These are phyloP conservation scores for Paragorgia papillata DNA, from an alignment of 92 coral and sea anemone species.

Conservation along the genomic window DNA sequence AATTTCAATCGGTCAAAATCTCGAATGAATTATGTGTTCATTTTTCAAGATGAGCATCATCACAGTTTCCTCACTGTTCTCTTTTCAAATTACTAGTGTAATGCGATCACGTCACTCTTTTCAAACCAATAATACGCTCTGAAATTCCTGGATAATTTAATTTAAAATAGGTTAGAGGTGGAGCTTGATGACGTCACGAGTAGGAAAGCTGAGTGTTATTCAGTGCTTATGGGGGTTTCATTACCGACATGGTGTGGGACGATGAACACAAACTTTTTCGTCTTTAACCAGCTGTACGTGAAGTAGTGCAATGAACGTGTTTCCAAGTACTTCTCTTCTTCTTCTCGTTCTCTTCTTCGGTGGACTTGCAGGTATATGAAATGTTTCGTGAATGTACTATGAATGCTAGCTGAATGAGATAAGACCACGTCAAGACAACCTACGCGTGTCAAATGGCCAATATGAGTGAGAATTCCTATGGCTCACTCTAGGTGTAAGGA, in stretches of 20 bases:
- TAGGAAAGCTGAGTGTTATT: constrained; percentile 27
- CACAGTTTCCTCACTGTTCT: neutral
- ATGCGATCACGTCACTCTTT: neutral
- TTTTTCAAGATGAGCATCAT: neutral
- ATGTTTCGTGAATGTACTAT: neutral
- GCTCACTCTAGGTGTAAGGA: constrained; percentile 39
- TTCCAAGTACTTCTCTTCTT: neutral
- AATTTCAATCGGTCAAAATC: constrained; percentile 2
- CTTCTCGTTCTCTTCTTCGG: neutral
- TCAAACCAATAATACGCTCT: constrained; percentile 4
- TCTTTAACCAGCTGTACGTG: constrained; percentile 8
- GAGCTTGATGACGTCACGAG: constrained; percentile 42
- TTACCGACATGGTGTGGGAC: constrained; percentile 37
- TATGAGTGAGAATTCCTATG: constrained; percentile 24
- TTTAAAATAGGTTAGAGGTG: constrained; percentile 38
- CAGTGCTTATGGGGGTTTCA: constrained; percentile 16
- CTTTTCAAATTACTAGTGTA: neutral
- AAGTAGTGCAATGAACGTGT: constrained; percentile 15
- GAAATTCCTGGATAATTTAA: constrained; percentile 40
- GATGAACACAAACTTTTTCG: constrained; percentile 12
- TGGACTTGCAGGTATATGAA: constrained; percentile 22
- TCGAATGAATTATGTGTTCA: neutral
- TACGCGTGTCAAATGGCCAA: constrained; percentile 35
- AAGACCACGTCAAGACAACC: constrained; percentile 26
- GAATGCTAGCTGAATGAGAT: neutral